These are phyloP conservation scores for Heteromurus nitidus DNA, from an alignment of 2,888 invertebrate genomes.

Conservation along the genomic window DNA sequence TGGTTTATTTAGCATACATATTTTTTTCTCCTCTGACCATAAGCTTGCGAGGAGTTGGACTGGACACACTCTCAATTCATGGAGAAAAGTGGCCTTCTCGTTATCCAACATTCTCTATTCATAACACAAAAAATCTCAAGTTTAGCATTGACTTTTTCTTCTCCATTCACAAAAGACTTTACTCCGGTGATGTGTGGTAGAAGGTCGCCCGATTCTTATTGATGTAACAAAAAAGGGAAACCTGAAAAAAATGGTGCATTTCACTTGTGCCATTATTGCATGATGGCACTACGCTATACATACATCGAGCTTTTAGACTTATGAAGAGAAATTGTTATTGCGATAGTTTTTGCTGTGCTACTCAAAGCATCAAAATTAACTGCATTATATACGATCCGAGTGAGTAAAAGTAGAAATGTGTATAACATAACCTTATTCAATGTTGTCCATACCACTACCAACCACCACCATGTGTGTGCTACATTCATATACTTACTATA, in stretches of 20 bases:
- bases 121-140: conserved; percentile 24
- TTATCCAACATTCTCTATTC: conserved; percentile 24
- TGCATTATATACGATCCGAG: too few relatives aligned
- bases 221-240: conserved; percentile 54
- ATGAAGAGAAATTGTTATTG: conserved; percentile 43
- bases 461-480: background rate
- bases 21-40: conserved; percentile 9
- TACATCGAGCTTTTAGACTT: background rate
- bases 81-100: background rate
- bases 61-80: too few relatives aligned
- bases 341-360: background rate
- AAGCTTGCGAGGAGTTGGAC: too few relatives aligned
- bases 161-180: conserved; percentile 17
- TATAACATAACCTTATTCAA: background rate
- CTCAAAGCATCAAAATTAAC: background rate
- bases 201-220: conserved; percentile 48
- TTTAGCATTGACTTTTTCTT: conserved; percentile 57
- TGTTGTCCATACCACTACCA: background rate
- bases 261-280: conserved; percentile 53
- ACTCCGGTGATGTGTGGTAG: conserved; percentile 29
- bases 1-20: too few relatives aligned
- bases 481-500: too few relatives aligned
- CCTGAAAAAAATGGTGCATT: conserved; percentile 33
- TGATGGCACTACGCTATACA: background rate
- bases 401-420: too few relatives aligned